phyloP scores from a whole-genome alignment of 2,888 invertebrate species.

The Barypeithes pellucidus region DNA sequence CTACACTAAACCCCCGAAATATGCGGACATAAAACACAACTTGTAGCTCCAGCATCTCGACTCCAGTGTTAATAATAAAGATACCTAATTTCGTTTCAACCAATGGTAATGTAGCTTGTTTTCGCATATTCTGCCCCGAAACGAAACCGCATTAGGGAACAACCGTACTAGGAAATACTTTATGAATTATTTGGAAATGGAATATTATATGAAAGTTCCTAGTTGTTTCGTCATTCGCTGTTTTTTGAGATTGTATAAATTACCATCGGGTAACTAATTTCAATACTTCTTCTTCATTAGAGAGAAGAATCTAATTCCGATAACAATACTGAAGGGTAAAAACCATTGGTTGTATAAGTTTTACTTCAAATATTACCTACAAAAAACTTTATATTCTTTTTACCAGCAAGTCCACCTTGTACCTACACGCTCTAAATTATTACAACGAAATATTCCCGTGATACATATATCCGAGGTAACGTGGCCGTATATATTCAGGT shows the following conservation, averaged over 20 bases:
- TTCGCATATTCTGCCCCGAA: constrained; percentile 37
- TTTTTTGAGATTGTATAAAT: too few relatives aligned
- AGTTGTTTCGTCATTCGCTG: constrained; percentile 23
- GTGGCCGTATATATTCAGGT: constrained; percentile 16
- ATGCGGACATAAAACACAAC: constrained; percentile 39
- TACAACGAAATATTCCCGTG: constrained; percentile 13
- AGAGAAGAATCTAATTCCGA: too few relatives aligned
- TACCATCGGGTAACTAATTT: too few relatives aligned
- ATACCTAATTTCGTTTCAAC: constrained; percentile 42
- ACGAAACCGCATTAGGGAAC: constrained; percentile 44
- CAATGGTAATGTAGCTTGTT: constrained; percentile 39
- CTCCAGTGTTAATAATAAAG: constrained; percentile 43
- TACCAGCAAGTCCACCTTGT: not conserved
- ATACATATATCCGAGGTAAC: constrained; percentile 12
- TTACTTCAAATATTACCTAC: too few relatives aligned
- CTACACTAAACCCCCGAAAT: constrained; percentile 1
- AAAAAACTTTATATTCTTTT: too few relatives aligned
- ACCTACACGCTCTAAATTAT: constrained; percentile 4
- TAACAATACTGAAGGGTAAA: too few relatives aligned
- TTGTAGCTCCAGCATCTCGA: constrained; percentile 30
- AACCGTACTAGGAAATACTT: constrained; percentile 26
- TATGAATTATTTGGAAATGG: constrained; percentile 46
- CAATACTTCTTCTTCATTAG: too few relatives aligned
- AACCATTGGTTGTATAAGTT: too few relatives aligned
- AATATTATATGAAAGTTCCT: constrained; percentile 40